Evolutionary conservation across 1,140 invertebrate species (phyloP).

Genomic region (Brachionus rotundiformis): DNA sequence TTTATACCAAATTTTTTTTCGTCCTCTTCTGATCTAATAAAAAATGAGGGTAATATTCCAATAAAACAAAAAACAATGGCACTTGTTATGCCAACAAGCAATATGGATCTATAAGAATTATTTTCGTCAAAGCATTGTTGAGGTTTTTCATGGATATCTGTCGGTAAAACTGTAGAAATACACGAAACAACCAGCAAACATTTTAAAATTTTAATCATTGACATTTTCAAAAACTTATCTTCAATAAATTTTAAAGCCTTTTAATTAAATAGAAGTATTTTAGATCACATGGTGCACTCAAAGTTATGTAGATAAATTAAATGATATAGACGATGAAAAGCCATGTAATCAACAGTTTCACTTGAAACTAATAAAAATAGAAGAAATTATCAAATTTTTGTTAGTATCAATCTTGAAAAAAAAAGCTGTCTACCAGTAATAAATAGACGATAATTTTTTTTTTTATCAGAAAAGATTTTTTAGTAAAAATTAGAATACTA

Average conservation of each 20-base stretch:
- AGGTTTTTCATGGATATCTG: background rate
- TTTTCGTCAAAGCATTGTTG: background rate
- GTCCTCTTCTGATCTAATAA: conserved; percentile 16
- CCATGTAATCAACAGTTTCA: background rate
- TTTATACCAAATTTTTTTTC: conserved; percentile 42
- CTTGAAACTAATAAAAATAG: background rate
- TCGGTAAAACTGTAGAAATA: background rate
- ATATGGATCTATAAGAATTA: background rate
- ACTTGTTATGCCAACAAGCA: background rate
- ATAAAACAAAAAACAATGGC: conserved; percentile 41
- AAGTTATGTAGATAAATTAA: background rate
- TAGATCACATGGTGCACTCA: background rate
- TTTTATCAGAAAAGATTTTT: too few species aligned
- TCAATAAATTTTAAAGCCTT: background rate
- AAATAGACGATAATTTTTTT: too few species aligned
- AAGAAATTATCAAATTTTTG: background rate
- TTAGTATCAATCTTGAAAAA: background rate
- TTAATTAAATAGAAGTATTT: background rate
- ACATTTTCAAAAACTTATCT: background rate
- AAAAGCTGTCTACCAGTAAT: background rate
- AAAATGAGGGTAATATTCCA: conserved; percentile 44
- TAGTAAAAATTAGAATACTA: background rate
- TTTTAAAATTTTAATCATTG: background rate
- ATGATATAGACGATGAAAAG: background rate
- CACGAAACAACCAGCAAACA: background rate